Percentiles rank a stretch among this genome's conserved stretches.
Evolutionary conservation across 2,113 vertebrate genomes (phyloP).

Genomic region (Girardinichthys multiradiatus): DNA sequence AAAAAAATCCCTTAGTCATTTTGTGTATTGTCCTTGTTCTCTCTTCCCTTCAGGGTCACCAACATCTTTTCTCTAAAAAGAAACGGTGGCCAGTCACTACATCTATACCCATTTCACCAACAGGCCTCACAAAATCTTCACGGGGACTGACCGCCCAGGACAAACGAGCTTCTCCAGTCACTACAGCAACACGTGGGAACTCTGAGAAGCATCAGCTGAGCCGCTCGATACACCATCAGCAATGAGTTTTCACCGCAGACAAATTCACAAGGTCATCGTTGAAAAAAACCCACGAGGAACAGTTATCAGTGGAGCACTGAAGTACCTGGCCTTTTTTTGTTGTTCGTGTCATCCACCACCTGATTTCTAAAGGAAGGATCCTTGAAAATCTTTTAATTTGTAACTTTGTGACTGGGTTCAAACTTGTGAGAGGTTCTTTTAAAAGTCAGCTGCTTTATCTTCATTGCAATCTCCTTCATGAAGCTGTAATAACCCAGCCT

Average conservation of each 20-base stretch:
- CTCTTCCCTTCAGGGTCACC: slow-evolving; percentile 61
- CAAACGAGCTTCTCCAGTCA: slow-evolving; percentile 25
- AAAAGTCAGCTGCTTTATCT: slow-evolving; percentile 54
- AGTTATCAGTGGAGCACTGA: slow-evolving; percentile 22
- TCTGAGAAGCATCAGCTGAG: slow-evolving; percentile 39
- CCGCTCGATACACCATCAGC: slow-evolving; percentile 34
- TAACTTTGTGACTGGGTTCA: slow-evolving; percentile 52
- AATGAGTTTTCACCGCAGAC: slow-evolving; percentile 37
- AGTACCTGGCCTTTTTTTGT: slow-evolving; percentile 27
- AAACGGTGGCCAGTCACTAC: slow-evolving; percentile 64
- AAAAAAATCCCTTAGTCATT: not conserved
- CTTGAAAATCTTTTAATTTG: slow-evolving; percentile 39
- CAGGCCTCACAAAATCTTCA: slow-evolving; percentile 39
- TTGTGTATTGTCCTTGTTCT: slow-evolving; percentile 20
- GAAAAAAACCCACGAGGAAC: slow-evolving; percentile 28
- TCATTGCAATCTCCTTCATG: slow-evolving; percentile 46
- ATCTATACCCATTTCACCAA: slow-evolving; percentile 60
- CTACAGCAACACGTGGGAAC: slow-evolving; percentile 32
- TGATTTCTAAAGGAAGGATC: slow-evolving; percentile 22
- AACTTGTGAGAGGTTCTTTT: slow-evolving; percentile 55
- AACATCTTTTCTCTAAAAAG: slow-evolving; percentile 53
- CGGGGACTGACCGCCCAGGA: slow-evolving; percentile 29
- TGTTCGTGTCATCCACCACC: slow-evolving; percentile 16
- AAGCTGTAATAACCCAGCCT: slow-evolving; percentile 48
- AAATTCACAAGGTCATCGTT: slow-evolving; percentile 29